Base-by-base conservation (phyloP, 35 echinoderm and acorn worm genomes). In the Heliocidaris erythrogramma region DNA sequence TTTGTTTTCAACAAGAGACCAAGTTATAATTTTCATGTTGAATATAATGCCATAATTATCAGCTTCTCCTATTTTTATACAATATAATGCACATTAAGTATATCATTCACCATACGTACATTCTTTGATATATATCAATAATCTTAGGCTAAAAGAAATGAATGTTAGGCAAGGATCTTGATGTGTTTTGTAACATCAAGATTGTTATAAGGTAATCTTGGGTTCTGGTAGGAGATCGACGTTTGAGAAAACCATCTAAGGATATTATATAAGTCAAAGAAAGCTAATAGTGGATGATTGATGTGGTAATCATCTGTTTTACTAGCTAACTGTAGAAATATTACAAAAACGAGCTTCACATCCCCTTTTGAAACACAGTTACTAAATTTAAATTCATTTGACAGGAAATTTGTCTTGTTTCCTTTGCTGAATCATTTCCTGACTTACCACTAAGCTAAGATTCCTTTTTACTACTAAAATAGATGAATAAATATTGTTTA, bases 11-110 rank as follows among this genome's bases (percentile, higher is more conserved):
- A 78, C 52, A 14, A 78, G 18, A 78, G 65, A 78, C 27, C 0
- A 18, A 21, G 4, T 78, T 24, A 7, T 8, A 78, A 78, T 78
- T 56, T 78, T 78, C 21, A 78, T n/a, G 65, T 78, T n/a, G 27
- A 78, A 78, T 78, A 78, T 78, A 78, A 78, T 42, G 35, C 35
- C 35, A 42, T 42, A 42, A 42, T 42, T 42, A 42, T n/a, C 18
- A 78, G 27, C 65, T n/a, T 78, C 65, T 78, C 24, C 61, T 71
- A 17, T 27, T 78, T 42, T 21, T 27, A 78, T 78, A 78, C 65
- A 78, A 78, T 78, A 78, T 78, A 78, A 78, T 78, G 65, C 65
- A 78, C 65, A 78, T 78, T n/a, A 78, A 78, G 65, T 78, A 71
- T 78, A 17, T 78, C 65, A 27, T 78, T 78, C 65, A 78, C 65